Percentiles rank a stretch among this genome's conserved stretches.
phyloP scores from a whole-genome alignment of 2,113 vertebrate species.

The Rhinogobius similis region DNA sequence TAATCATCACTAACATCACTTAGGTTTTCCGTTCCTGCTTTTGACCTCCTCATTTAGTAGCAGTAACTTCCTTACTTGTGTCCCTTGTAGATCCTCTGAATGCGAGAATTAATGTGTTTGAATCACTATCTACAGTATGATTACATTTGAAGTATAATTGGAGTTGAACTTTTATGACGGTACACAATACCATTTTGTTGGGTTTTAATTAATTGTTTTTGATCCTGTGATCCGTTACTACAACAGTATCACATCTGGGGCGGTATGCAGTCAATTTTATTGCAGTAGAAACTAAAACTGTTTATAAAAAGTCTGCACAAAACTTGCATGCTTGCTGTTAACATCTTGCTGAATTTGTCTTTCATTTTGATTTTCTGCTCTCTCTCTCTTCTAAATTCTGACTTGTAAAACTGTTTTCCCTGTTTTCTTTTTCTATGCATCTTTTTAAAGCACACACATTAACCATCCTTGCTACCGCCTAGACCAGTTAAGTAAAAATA shows the following conservation, averaged over 20 bases:
- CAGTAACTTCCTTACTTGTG: not conserved
- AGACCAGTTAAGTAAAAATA: constrained; percentile 99
- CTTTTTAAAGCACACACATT: constrained; percentile 98
- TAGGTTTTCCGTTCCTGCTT: not conserved
- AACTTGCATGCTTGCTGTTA: constrained; percentile 84
- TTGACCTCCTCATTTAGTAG: not conserved
- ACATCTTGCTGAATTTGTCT: constrained; percentile 86
- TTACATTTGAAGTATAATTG: not conserved
- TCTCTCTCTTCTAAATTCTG: constrained; percentile 90
- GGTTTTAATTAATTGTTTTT: not conserved
- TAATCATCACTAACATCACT: not conserved
- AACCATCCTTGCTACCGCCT: constrained; percentile 99
- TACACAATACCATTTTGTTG: too few species aligned
- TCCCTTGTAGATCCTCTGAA: not conserved
- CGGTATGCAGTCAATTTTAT: not conserved
- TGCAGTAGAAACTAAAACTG: not conserved
- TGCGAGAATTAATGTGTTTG: not conserved
- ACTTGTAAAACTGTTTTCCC: constrained; percentile 95
- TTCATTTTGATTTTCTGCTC: constrained; percentile 64
- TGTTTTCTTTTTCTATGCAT: constrained; percentile 91
- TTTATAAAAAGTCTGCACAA: constrained; percentile 64
- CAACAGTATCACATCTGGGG: not conserved
- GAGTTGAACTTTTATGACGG: not conserved
- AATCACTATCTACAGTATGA: not conserved
- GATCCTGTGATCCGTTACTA: not conserved